phyloP scores from a whole-genome alignment of 2,797 vertebrate species.

The Xerus rutilus region DNA sequence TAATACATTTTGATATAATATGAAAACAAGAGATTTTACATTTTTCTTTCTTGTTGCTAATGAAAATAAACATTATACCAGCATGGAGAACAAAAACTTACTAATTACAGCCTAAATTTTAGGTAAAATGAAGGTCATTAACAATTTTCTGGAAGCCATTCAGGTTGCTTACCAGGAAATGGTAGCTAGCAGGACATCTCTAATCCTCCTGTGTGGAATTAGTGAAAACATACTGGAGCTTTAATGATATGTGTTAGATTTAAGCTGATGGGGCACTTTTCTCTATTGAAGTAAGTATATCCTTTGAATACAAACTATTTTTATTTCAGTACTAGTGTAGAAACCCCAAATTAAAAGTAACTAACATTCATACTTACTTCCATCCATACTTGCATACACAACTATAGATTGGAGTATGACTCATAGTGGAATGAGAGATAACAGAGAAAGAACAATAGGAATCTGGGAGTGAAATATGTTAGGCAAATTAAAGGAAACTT shows the following conservation, averaged over 20 bases:
- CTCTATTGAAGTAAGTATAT: slow-evolving; percentile 30
- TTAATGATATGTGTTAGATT: slow-evolving; percentile 68
- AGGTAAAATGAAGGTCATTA: slow-evolving; percentile 82
- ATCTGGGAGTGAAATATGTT: not conserved
- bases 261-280: slow-evolving; percentile 20
- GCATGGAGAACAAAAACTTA: slow-evolving; percentile 75
- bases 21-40: slow-evolving; percentile 72
- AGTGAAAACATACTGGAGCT: slow-evolving; percentile 69
- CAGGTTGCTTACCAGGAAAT: slow-evolving; percentile 81
- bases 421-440: not conserved
- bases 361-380: not conserved
- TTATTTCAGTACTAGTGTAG: slow-evolving; percentile 8
- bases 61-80: slow-evolving; percentile 80
- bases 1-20: slow-evolving; percentile 75
- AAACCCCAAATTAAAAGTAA: slow-evolving; percentile 53
- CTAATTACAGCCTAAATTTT: slow-evolving; percentile 81
- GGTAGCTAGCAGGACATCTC: slow-evolving; percentile 79
- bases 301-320: slow-evolving; percentile 51
- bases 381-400: not conserved
- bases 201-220: slow-evolving; percentile 74
- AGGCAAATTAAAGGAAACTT: not conserved
- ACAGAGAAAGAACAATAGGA: not conserved
- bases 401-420: not conserved
- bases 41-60: slow-evolving; percentile 76
- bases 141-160: slow-evolving; percentile 82